phyloP scores from a whole-genome alignment of 2,888 invertebrate species.

The Sabatieria punctata region DNA sequence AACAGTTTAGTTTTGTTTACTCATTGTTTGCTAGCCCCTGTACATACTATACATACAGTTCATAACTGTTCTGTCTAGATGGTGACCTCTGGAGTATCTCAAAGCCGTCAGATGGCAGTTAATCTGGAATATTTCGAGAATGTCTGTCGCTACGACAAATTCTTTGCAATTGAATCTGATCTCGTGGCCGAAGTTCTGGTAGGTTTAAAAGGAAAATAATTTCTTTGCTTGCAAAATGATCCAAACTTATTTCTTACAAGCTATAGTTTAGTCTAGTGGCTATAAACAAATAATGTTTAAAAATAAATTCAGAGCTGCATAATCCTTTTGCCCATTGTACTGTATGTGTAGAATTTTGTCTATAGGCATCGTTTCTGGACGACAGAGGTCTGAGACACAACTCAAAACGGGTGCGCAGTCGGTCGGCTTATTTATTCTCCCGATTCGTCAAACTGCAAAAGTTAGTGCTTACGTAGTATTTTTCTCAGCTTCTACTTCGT shows the following conservation, averaged over 20 bases:
- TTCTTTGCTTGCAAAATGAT: no score
- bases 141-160: constrained; percentile 41
- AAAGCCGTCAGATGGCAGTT: constrained; percentile 37
- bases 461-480: constrained; percentile 28
- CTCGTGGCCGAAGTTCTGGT: constrained; percentile 37
- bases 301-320: no score
- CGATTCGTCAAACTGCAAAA: constrained; percentile 41
- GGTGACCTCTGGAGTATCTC: constrained; percentile 37
- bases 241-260: no score
- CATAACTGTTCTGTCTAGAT: constrained; percentile 32
- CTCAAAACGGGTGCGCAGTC: constrained; percentile 38
- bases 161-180: constrained; percentile 38
- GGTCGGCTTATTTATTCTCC: constrained; percentile 42
- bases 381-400: constrained; percentile 38
- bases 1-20: no score
- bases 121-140: constrained; percentile 40
- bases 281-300: no score
- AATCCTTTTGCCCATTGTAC: no score
- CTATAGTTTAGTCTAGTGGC: no score
- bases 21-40: no score
- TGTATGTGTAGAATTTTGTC: constrained; percentile 6
- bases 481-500: constrained; percentile 14
- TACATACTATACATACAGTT: no score
- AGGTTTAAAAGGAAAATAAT: no score
- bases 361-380: constrained; percentile 38